A percentile compares a stretch with the other conserved stretches of the same genome.
These are phyloP conservation scores for sheep (Ovis aries) DNA, from an alignment of 2,113 vertebrate genomes.

Conservation along the genomic window DNA sequence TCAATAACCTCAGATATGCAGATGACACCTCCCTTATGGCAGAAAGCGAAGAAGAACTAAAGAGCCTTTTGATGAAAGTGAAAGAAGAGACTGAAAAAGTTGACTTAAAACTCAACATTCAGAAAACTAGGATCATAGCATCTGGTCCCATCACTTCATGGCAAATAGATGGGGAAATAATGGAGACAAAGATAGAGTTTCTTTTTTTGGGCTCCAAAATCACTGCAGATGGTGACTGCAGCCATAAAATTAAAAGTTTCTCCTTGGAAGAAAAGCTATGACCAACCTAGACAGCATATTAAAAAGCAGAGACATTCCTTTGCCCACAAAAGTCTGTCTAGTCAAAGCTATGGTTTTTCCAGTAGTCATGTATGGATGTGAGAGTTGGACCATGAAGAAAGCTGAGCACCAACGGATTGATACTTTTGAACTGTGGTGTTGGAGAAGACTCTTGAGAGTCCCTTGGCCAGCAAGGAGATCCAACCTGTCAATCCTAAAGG, in stretches of 20 bases:
- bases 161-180: not conserved
- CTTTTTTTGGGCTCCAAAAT: not conserved
- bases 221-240: not conserved
- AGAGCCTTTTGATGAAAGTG: not conserved
- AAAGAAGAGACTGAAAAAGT: not conserved
- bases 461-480: not conserved
- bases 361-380: not conserved
- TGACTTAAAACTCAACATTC: not conserved
- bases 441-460: not conserved
- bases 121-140: not conserved
- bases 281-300: not conserved
- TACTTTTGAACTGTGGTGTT: not conserved
- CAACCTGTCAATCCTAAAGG: not conserved
- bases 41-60: not conserved
- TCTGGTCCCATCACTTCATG: not conserved
- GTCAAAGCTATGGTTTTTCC: not conserved
- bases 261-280: not conserved
- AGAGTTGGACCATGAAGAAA: not conserved
- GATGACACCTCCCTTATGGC: not conserved
- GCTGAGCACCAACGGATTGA: not conserved
- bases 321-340: not conserved
- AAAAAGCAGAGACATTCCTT: not conserved
- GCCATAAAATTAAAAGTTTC: not conserved
- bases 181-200: not conserved
- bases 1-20: not conserved